These are phyloP conservation scores for Ypsolopha scabrella DNA, from an alignment of 2,888 invertebrate genomes.

Conservation along the genomic window DNA sequence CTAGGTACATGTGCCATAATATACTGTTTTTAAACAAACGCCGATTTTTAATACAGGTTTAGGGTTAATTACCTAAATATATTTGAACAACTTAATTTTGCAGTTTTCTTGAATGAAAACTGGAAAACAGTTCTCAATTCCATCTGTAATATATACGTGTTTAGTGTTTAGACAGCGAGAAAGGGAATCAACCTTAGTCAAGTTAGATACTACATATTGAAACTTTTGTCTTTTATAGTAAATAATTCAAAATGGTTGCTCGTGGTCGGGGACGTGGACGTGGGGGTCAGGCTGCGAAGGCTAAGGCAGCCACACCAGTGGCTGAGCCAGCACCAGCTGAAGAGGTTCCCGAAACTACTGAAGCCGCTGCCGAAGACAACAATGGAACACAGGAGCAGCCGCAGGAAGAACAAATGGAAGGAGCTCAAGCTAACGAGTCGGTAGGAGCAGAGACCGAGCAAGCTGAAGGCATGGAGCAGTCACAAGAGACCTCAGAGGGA, in stretches of 20 bases:
- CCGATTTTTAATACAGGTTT: no score
- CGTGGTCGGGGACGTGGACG: conserved; percentile 59
- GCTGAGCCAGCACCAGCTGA: conserved; percentile 17
- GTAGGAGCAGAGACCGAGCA: conserved; percentile 21
- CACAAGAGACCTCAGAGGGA: conserved; percentile 26
- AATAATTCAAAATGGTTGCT: conserved; percentile 42
- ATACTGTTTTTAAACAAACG: no score
- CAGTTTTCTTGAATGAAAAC: no score
- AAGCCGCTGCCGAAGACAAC: conserved; percentile 32
- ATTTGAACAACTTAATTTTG: no score
- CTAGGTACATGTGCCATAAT: no score
- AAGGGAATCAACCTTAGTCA: no score
- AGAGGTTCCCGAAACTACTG: background rate
- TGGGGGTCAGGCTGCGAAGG: conserved; percentile 48
- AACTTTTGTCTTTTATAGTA: conserved; percentile 14
- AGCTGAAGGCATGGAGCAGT: conserved; percentile 19
- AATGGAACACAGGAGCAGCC: conserved; percentile 40
- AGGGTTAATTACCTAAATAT: no score
- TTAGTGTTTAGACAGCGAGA: no score
- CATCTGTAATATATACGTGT: no score
- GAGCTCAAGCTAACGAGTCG: conserved; percentile 12
- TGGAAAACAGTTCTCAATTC: no score
- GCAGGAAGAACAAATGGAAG: conserved; percentile 28
- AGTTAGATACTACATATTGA: no score
- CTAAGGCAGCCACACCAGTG: conserved; percentile 34